Conservation (phyloP, 1,140 invertebrate genomes). For the Hyles vespertilio region DNA sequence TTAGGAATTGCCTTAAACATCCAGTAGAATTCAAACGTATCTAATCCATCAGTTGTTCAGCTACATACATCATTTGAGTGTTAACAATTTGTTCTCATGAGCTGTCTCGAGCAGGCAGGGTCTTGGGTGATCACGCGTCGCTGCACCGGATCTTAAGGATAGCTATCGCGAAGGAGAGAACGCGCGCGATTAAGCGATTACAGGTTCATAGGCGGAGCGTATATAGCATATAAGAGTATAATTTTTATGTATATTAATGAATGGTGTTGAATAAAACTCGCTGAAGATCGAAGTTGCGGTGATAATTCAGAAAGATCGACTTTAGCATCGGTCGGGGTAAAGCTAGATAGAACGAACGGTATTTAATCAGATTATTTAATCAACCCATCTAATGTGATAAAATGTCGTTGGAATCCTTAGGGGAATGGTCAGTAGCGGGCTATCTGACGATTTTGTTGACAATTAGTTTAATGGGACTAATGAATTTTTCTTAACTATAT, state of each 20-base stretch:
- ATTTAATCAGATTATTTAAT: background rate
- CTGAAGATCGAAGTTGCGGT: no score
- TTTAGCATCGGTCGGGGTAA: background rate
- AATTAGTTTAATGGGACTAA: no score
- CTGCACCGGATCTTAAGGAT: conserved; percentile 37
- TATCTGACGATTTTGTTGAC: no score
- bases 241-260: no score
- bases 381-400: no score
- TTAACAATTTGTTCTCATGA: conserved; percentile 49
- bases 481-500: no score
- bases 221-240: background rate
- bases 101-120: conserved; percentile 52
- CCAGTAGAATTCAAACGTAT: background rate
- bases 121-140: conserved; percentile 43
- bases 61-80: conserved; percentile 15
- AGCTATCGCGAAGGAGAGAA: conserved; percentile 7
- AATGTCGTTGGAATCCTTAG: no score
- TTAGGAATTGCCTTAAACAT: no score
- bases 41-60: background rate
- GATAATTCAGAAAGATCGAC: no score
- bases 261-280: no score
- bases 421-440: no score
- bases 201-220: conserved; percentile 2
- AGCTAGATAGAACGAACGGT: background rate
- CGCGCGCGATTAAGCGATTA: conserved; percentile 7